These are phyloP conservation scores for Bradypus variegatus DNA, from an alignment of 2,797 vertebrate genomes.

Conservation along the genomic window DNA sequence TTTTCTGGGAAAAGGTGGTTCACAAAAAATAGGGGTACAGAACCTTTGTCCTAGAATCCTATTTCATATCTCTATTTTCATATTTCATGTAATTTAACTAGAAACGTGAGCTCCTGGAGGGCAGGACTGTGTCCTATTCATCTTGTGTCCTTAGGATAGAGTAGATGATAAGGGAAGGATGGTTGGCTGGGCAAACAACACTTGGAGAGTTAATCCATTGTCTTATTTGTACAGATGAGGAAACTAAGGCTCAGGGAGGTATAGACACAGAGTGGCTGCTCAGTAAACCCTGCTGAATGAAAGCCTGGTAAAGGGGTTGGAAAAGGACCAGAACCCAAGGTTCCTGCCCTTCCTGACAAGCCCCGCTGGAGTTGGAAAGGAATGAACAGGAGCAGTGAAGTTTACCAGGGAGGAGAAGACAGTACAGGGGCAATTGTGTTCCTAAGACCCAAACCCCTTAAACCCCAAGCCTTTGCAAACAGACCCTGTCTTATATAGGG, in stretches of 20 bases:
- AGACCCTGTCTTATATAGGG: neutral
- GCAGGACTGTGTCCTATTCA: neutral
- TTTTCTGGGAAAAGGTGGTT: neutral
- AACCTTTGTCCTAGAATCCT: neutral
- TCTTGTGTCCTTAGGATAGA: neutral
- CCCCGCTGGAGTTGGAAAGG: neutral
- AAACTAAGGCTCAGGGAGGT: neutral
- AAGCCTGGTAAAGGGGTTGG: neutral
- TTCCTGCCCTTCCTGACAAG: neutral
- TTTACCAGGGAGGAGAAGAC: neutral
- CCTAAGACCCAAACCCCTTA: neutral
- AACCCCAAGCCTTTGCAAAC: neutral
- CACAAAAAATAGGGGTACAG: neutral
- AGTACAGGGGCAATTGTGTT: neutral
- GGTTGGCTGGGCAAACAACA: neutral
- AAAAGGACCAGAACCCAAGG: neutral
- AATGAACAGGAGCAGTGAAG: neutral
- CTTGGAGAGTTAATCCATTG: neutral
- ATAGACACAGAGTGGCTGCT: neutral
- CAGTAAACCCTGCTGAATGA: neutral
- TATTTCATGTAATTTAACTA: neutral
- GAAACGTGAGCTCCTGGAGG: neutral
- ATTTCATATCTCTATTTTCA: neutral
- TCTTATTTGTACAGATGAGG: neutral
- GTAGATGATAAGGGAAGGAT: neutral